Evolutionary conservation across 1,140 invertebrate genomes (phyloP), one percentile per base, ranked within the genome.

Genomic region (Sinella curviseta): DNA sequence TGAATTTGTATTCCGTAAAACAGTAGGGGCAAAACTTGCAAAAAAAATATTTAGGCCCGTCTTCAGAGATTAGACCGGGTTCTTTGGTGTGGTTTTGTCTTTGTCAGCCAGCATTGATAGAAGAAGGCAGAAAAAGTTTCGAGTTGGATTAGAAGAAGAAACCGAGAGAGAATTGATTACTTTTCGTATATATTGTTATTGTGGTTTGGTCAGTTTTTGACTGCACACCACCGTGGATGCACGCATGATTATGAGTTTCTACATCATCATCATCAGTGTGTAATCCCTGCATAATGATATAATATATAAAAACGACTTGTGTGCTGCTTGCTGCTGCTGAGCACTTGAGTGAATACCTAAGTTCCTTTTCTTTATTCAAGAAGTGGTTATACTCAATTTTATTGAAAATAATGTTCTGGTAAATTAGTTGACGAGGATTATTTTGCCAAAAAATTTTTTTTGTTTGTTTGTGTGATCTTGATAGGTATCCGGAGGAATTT

Each of bases 171-270:
- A 65, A 26, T 65, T 65, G 57, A 65, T 65, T 65, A 26, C 26
- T 8, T 65, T 65, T 14, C 16, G 12, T 60, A 24, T n/a, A n/a
- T n/a, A 17, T 24, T 8, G 24, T 70, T 30, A 70, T 65, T 70
- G 65, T 70, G 65, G 65, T 70, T 70, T 70, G 65, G 65, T 70
- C 65, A 70, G 65, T 70, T 70, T 70, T 70, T 30, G 4, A 24
- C 26, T 30, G n/a, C 57, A 65, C 57, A n/a, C 24, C 57, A 70
- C 1, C 26, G 65, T 70, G 39, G 39, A 70, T 33, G 65, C 24
- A 70, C 65, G 26, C 30, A 31, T 8, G 30, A 70, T 70, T 70
- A 70, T 14, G 57, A 65, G 39, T 8, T 20, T 48, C 16, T 65
- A 26, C 26, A 65, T 48, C 39, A 20, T 48, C 39, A 48, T 48